These are phyloP conservation scores for Busseola fusca DNA, from an alignment of 2,888 invertebrate species.

Conservation along the genomic window DNA sequence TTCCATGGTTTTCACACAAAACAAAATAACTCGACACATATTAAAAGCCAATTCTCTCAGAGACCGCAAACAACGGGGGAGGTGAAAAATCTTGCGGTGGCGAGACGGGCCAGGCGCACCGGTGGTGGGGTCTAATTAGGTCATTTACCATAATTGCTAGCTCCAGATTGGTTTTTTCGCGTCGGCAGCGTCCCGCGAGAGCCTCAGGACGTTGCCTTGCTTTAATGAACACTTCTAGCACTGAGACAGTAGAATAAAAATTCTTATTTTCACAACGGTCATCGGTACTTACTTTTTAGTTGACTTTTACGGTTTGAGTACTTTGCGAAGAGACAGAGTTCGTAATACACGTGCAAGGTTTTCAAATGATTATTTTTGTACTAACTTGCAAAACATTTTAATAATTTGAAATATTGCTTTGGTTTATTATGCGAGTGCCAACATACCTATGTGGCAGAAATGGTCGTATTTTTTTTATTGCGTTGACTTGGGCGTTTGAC, in stretches of 20 bases:
- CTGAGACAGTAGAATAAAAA: constrained; percentile 62
- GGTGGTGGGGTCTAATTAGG: constrained; percentile 78
- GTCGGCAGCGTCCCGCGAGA: constrained; percentile 83
- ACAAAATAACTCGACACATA: constrained; percentile 67
- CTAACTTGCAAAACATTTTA: neutral
- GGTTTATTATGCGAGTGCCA: neutral
- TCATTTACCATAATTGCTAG: constrained; percentile 86
- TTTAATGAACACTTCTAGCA: constrained; percentile 83
- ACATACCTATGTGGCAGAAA: neutral
- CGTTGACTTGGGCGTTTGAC: neutral
- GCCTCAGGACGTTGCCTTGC: constrained; percentile 70
- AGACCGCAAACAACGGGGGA: constrained; percentile 72
- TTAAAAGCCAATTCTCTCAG: constrained; percentile 75
- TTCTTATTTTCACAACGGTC: constrained; percentile 55
- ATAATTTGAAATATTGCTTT: neutral
- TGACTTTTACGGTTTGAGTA: constrained; percentile 32
- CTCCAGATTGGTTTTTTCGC: constrained; percentile 87
- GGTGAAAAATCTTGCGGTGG: constrained; percentile 78
- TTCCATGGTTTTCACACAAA: constrained; percentile 55
- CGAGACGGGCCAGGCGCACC: constrained; percentile 67
- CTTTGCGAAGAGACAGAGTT: constrained; percentile 7
- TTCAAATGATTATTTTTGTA: neutral
- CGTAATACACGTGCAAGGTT: neutral
- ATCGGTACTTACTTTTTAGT: constrained; percentile 43
- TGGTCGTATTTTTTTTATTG: neutral